phyloP scores from a whole-genome alignment of 2,113 vertebrate genomes.

The Tursiops truncatus region DNA sequence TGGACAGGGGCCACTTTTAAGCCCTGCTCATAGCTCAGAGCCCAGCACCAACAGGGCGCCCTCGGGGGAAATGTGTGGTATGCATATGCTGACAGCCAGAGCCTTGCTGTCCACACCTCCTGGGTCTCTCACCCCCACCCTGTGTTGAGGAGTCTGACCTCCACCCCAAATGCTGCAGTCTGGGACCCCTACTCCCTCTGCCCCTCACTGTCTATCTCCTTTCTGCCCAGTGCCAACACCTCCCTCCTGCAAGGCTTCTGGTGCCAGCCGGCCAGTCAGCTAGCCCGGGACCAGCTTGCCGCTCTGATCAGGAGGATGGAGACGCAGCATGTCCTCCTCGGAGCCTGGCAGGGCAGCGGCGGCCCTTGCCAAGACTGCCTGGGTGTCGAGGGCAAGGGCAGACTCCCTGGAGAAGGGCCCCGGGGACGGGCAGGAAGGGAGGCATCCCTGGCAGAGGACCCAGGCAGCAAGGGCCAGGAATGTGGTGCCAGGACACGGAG shows the following conservation, averaged over 20 bases:
- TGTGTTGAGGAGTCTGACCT: not conserved
- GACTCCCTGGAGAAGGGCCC: not conserved
- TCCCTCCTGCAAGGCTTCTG: conserved; percentile 65
- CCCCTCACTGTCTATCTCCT: not conserved
- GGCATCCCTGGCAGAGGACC: not conserved
- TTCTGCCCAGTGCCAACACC: not conserved
- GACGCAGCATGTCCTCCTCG: not conserved
- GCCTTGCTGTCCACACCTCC: not conserved
- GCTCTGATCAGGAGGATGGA: conserved; percentile 57
- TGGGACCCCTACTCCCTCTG: fast-evolving
- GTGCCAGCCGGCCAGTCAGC: conserved; percentile 62
- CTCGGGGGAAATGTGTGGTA: not conserved
- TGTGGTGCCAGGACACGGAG: fast-evolving
- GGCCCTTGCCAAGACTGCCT: fast-evolving
- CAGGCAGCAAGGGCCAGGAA: not conserved
- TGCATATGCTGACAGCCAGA: not conserved
- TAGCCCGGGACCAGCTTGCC: conserved; percentile 50
- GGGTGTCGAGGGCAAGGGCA: too few species aligned
- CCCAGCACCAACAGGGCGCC: not conserved
- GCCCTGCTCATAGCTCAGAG: not conserved
- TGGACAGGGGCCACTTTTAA: not conserved
- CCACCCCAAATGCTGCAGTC: not conserved
- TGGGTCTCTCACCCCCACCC: not conserved
- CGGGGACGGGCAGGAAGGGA: not conserved
- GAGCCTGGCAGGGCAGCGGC: conserved; percentile 77